These are phyloP conservation scores for Alsophila aescularia DNA, from an alignment of 2,888 invertebrate genomes.

Conservation along the genomic window DNA sequence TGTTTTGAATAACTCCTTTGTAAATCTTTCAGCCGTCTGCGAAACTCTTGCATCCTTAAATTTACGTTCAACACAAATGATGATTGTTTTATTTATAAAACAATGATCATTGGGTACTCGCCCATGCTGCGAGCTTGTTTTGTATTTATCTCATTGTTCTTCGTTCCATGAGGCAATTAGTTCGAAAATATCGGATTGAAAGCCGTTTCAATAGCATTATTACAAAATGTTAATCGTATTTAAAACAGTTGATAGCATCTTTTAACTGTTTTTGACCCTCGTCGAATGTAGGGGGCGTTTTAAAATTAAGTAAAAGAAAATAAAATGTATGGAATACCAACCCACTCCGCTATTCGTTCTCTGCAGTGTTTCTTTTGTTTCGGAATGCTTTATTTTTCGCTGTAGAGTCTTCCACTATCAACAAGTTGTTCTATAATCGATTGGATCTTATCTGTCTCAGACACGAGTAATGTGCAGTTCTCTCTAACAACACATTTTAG, in stretches of 20 bases:
- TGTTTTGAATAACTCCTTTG: conserved; percentile 39
- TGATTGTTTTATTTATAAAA: conserved; percentile 42
- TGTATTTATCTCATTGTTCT: conserved; percentile 61
- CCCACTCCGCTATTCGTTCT: conserved; percentile 19
- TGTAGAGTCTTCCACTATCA: conserved; percentile 8
- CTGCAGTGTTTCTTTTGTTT: conserved; percentile 28
- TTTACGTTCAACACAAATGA: conserved; percentile 61
- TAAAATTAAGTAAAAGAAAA: conserved; percentile 60
- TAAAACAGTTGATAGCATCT: conserved; percentile 68
- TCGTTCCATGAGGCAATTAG: conserved; percentile 64
- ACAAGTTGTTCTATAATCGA: conserved; percentile 15
- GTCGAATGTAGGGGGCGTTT: conserved; percentile 62
- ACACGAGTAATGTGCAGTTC: no score
- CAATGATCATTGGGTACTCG: conserved; percentile 59
- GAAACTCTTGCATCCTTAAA: conserved; percentile 47
- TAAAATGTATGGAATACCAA: conserved; percentile 47
- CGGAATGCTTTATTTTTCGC: conserved; percentile 20
- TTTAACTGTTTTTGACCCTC: conserved; percentile 57
- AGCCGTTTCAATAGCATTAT: conserved; percentile 58
- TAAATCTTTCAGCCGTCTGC: conserved; percentile 33
- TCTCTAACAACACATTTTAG: conserved; percentile 3
- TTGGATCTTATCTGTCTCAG: conserved; percentile 21
- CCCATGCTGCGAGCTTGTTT: conserved; percentile 49
- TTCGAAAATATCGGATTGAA: conserved; percentile 58
- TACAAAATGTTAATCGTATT: conserved; percentile 64